Base-by-base conservation (phyloP, 2,888 invertebrate genomes). In the Conus canariensis region DNA sequence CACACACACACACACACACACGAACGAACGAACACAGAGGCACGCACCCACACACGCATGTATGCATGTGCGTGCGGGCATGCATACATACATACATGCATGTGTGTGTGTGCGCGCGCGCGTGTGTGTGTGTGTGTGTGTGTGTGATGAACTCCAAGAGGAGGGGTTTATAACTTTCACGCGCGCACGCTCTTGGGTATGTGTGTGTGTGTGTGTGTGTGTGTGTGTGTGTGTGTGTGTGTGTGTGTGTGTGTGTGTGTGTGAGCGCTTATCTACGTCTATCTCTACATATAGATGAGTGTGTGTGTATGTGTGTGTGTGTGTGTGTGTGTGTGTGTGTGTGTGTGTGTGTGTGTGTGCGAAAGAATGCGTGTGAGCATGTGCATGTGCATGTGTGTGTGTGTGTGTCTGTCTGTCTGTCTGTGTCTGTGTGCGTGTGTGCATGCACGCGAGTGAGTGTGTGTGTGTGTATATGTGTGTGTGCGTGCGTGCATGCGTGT, bases 401-500 rank as follows among this genome's bases (percentile, higher is more conserved):
- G 58, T 74, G 74, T 56, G 70, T 58, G 70, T 56, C 59, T 85
- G 60, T 59, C 12, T 87, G 77, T 87, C 80, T 90, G 67, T 87
- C 6, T 88, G 60, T 88, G 82, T 88, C 82, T 88, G 82, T 88
- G 82, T 60, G 12, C n/a, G 85, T 64, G 60, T 85, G 85, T 85
- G 59, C 70, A 58, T 70, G 30, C 70, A 58, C 86, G 56, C 58
- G 86, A 86, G 74, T 86, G 74, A 19, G 82, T 90, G 86, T 88
- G 88, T 88, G 82, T 88, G 82, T 60, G 12, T 60, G 85, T 64
- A n/a, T 85, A 60, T 85, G 59, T 85, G 85, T 85, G 60, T 60
- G 85, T 86, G 16, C 91, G 56, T 87, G 80, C 80, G 30, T 80
- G 60, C 82, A 59, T 82, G 67, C 16, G 60, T 90, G 90, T 90